Base-by-base conservation (phyloP, 2,888 invertebrate genomes). In the Tipula unca region DNA sequence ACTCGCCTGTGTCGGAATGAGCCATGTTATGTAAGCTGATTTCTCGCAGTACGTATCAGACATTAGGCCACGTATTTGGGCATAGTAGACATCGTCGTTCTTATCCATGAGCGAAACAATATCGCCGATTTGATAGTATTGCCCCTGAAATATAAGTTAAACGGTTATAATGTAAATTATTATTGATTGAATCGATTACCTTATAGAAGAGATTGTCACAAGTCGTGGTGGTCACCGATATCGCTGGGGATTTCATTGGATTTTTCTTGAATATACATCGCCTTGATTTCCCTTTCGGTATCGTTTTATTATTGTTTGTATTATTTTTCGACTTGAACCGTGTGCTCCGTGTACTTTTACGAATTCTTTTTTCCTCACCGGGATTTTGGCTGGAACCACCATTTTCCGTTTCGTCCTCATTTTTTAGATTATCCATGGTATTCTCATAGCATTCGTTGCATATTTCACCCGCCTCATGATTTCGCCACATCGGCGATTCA, bases 41-140 rank as follows among this genome's bases (percentile, higher is more conserved):
- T 98, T 98, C 89, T 97, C 96, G 88, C 97, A 96, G 90, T 96
- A 98, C 89, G 97, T 96, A 90, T 98, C 98, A 0, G 96, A 96
- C 86, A 98, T 92, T 85, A 98, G 93, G 0, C 97, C 98, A 85
- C 96, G 93, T 86, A 98, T 94, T 91, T 98, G 98, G 5, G 97
- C 98, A 89, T 97, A 98, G 91, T 95, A 98, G 32, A 94, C 93
- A 87, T 94, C 94, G 85, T 95, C 94, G 3, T 95, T 94, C 48
- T 93, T 91, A 89, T 97, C 97, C 86, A 94, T 92, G 90, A 98
- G 92, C 0, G 97, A 96, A 0, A 98, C 97, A 87, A 98, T 95
- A 89, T 98, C 98, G 0, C 98, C 98, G 14, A 96, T 92, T 93
- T 97, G 97, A 91, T 95, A 94, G 90, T 97, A 97, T 86, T 92